Base-by-base conservation (phyloP, 2,797 vertebrate species). In the Pseudocheirus occidentalis region DNA sequence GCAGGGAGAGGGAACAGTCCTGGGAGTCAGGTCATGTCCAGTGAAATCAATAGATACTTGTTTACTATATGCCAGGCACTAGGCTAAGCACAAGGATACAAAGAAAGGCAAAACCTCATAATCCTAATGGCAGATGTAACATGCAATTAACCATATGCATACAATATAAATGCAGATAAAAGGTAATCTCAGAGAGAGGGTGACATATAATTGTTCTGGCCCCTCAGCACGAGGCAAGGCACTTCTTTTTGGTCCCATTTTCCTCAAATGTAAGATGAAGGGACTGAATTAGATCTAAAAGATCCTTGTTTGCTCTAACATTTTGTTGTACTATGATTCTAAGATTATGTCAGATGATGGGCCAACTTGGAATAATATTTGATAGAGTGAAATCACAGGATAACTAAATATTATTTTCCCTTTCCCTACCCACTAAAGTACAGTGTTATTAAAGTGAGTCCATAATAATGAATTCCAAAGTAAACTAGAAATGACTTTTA, bases 401-500 rank as follows among this genome's bases (percentile, higher is more conserved):
- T 92, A 90, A 73, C 54, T 18, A 62, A 87, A 92, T 90, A 57
- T 34, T 28, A 46, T 87, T 50, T 87, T 50, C 24, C 73, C 7
- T 27, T 16, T 46, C 2, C n/a, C 21, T 31, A 4, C 7, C 73
- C 31, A 66, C 40, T 27, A 87, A 66, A 0, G 18, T 92, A 90
- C 18, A 59, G 29, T 31, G 4, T 66, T 29, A 93, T 93, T 53
- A 58, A 55, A 57, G 96, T 97, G 95, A 53, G 10, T 92, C 58
- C 81, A 81, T 50, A 52, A 62, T 87, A 52, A 7, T 95, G 40
- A 21, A 1, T 96, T 93, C 57, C 91, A 94, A 95, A 95, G 54
- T 56, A 94, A 92, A 95, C 55, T 54, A 90, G 89, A 94, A 95
- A 14, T 66, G n/a, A 34, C 55, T 92, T 94, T 92, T 94, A 94